phyloP scores from a whole-genome alignment of 2,113 vertebrate genomes.

The Hippoglossus stenolepis region DNA sequence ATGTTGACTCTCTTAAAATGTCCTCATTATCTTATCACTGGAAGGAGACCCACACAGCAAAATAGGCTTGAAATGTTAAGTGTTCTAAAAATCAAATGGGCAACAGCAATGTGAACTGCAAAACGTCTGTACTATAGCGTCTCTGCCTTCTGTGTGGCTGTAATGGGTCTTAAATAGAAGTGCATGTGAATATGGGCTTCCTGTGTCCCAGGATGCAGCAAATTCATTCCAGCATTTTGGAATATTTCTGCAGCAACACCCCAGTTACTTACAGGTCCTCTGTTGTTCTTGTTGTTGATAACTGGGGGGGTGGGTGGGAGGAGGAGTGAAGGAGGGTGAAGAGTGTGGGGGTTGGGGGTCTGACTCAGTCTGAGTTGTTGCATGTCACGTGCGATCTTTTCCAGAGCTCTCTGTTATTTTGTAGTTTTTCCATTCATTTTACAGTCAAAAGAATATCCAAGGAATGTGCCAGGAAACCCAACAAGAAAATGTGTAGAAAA shows the following conservation, averaged over 20 bases:
- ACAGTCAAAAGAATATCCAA: constrained; percentile 99
- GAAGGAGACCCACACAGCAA: constrained; percentile 69
- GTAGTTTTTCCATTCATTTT: constrained; percentile 99
- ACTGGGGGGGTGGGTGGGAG: constrained; percentile 52
- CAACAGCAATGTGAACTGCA: constrained; percentile 33
- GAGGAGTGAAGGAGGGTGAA: constrained; percentile 43
- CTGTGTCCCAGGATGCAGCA: constrained; percentile 83
- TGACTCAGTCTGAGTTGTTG: constrained; percentile 86
- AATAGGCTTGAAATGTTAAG: constrained; percentile 59
- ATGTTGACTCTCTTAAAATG: constrained; percentile 45
- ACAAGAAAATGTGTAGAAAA: constrained; percentile 99
- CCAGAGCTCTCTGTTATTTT: constrained; percentile 99
- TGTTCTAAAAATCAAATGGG: constrained; percentile 41
- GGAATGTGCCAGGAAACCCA: constrained; percentile 99
- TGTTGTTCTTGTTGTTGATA: constrained; percentile 81
- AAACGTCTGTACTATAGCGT: background rate
- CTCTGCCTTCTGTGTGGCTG: constrained; percentile 64
- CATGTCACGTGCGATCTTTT: constrained; percentile 91
- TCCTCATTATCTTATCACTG: constrained; percentile 43
- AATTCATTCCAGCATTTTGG: constrained; percentile 82
- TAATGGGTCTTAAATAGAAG: constrained; percentile 87
- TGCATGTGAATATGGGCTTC: constrained; percentile 87
- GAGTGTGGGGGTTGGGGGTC: constrained; percentile 41
- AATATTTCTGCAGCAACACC: constrained; percentile 84
- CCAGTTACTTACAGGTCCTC: constrained; percentile 80